Evolutionary conservation across 92 coral and sea anemone species (phyloP).

Genomic region (Paramuricea clavata): DNA sequence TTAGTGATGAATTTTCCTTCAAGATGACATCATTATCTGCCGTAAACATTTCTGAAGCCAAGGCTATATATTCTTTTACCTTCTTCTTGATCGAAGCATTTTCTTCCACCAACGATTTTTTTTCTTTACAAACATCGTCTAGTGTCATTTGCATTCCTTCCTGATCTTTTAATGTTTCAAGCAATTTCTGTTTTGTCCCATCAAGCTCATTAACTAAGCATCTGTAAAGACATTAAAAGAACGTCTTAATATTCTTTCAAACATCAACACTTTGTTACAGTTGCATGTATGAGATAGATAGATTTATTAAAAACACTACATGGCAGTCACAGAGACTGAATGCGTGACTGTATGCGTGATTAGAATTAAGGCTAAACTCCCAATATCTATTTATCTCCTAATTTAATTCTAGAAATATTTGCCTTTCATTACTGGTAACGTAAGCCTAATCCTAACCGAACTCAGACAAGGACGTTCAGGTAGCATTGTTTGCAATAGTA

Average conservation of each 20-base stretch:
- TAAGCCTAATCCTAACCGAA: too few relatives aligned
- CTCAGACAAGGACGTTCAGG: neutral
- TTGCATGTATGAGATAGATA: too few relatives aligned
- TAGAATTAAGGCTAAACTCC: too few relatives aligned
- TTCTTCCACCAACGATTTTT: neutral
- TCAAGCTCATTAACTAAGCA: neutral
- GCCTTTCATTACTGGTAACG: too few relatives aligned
- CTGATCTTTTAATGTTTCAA: neutral
- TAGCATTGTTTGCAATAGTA: neutral
- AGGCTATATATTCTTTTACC: conserved; percentile 72
- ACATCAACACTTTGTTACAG: neutral
- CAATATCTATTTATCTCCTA: too few relatives aligned
- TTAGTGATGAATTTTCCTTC: conserved; percentile 30
- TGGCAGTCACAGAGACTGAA: too few relatives aligned
- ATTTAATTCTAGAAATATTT: too few relatives aligned
- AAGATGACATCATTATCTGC: conserved; percentile 25
- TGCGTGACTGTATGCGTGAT: too few relatives aligned
- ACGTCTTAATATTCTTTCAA: neutral
- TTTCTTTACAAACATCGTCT: neutral
- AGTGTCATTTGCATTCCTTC: neutral
- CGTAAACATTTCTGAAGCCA: conserved; percentile 21
- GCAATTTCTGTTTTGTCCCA: neutral
- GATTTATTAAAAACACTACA: too few relatives aligned
- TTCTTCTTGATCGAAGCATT: conserved; percentile 46
- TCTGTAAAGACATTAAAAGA: neutral